Conservation (phyloP, 2,797 vertebrate genomes). For the Babyrousa celebensis region DNA sequence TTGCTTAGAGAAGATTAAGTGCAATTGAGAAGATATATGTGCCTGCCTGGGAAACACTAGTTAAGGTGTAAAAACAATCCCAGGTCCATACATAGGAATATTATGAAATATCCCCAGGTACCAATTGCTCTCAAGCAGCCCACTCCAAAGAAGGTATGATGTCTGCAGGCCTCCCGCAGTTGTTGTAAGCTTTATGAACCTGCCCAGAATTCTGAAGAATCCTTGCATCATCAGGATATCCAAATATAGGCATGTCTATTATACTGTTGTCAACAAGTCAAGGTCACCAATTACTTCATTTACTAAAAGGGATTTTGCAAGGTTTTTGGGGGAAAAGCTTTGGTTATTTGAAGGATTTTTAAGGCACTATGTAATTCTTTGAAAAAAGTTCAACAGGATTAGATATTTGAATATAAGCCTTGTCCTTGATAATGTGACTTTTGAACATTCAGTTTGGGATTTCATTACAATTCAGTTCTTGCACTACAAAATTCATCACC, state of each 20-base stretch:
- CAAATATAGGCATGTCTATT: background rate
- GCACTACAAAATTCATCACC: background rate
- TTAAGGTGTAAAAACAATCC: background rate
- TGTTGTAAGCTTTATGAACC: background rate
- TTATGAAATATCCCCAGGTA: rapidly evolving
- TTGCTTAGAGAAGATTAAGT: background rate
- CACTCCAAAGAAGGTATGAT: background rate
- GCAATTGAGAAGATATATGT: background rate
- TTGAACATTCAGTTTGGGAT: slow-evolving; percentile 67
- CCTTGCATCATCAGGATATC: background rate
- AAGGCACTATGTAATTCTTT: slow-evolving; percentile 26
- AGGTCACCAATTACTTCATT: background rate
- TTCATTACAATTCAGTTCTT: slow-evolving; percentile 69
- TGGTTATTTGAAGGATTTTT: slow-evolving; percentile 36
- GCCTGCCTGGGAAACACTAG: background rate
- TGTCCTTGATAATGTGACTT: slow-evolving; percentile 47
- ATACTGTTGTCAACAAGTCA: background rate
- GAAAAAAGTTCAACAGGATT: slow-evolving; percentile 33
- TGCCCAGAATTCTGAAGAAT: background rate
- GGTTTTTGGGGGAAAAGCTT: background rate
- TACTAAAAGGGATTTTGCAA: background rate
- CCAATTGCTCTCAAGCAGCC: too few relatives aligned
- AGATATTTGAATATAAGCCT: background rate
- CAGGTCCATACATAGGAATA: rapidly evolving
- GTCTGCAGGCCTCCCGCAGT: background rate